Evolutionary conservation across 92 coral and sea anemone species (phyloP).

Genomic region (Heteractis magnifica): DNA sequence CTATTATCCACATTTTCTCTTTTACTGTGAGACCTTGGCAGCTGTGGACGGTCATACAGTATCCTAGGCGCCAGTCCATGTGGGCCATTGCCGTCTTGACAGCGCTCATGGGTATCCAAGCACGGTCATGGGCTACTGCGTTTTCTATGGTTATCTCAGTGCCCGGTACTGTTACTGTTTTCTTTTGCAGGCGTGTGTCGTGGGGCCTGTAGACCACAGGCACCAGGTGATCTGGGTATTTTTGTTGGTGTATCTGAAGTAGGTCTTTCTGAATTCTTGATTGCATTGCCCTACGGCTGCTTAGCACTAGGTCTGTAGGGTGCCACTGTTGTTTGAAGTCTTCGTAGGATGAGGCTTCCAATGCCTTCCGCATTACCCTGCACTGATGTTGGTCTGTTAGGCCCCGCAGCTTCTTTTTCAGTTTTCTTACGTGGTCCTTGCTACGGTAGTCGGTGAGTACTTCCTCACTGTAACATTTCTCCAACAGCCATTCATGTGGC

Average conservation of each 20-base stretch:
- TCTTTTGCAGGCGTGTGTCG: slow-evolving; percentile 12
- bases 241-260: neutral
- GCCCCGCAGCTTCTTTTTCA: too few species aligned
- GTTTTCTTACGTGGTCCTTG: neutral
- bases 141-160: neutral
- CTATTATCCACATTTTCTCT: too few species aligned
- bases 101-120: slow-evolving; percentile 5
- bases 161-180: slow-evolving; percentile 8
- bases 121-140: slow-evolving; percentile 19
- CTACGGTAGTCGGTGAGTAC: neutral
- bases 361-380: neutral
- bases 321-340: slow-evolving; percentile 12
- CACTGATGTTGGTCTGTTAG: neutral
- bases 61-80: slow-evolving; percentile 11
- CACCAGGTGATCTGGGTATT: neutral
- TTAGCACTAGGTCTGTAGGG: neutral
- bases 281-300: neutral
- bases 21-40: slow-evolving; percentile 17
- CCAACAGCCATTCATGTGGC: neutral
- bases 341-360: neutral
- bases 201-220: neutral
- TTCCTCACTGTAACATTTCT: neutral
- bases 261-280: neutral
- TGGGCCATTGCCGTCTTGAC: too few species aligned
- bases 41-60: slow-evolving; percentile 4